Evolutionary conservation across 2,113 vertebrate genomes (phyloP), one percentile per base, ranked within the genome.

Genomic region (Balaeniceps rex): DNA sequence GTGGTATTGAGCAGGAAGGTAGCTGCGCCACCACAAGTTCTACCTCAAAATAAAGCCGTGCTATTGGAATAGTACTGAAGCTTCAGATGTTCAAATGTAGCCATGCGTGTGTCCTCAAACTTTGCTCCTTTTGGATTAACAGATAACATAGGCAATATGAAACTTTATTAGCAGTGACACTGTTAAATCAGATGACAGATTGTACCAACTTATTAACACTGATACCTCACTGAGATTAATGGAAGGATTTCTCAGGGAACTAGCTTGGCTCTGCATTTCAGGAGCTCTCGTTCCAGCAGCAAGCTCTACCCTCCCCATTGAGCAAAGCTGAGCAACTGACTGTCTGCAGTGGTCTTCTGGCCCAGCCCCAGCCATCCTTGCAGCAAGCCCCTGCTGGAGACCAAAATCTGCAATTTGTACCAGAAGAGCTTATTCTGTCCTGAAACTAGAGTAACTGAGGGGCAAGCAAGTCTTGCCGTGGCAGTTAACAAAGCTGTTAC

Each of bases 201-300:
- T 87, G 61, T 69, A 68, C 65, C 57, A 46, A 19, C 0, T 44
- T 82, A 94, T 88, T 91, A 93, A 74, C 68, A 90, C 63, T 57
- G 84, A 93, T 69, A 78, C 68, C 71, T 88, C 63, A 17, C 69
- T 42, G 52, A 92, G 85, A 96, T 88, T 63, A 93, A 95, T 88
- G 72, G 54, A 33, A 76, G 28, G 11, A 26, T 58, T 85, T 79
- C 75, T 38, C 26, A 1, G 17, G 42, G 36, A 94, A 70, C 34
- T 38, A 70, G 64, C 47, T 36, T 76, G 49, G 47, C 71, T 94
- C 33, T 65, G 66, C 58, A 49, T n/a, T 85, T 91, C 63, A 70
- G 54, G 49, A 81, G 61, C 29, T 93, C 28, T 77, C 51, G 38
- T 85, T 63, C 64, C 88, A 85, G 55, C 40, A 65, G 25, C 23